Conservation (phyloP, 2,797 vertebrate species). For the Xiphorhynchus erythropygius region DNA sequence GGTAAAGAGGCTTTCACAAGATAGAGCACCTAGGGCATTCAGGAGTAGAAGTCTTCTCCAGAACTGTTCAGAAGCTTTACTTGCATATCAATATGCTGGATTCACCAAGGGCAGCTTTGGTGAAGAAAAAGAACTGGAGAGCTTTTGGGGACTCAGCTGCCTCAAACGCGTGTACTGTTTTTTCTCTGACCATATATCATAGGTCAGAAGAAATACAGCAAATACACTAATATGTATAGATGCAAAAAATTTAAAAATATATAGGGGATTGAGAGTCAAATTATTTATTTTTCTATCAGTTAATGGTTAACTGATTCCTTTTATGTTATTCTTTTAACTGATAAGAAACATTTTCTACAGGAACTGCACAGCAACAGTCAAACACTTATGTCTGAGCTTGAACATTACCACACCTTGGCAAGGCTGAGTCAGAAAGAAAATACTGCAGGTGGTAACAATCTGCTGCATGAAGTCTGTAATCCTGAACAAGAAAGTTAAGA, state of each 20-base stretch:
- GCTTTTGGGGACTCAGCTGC: background rate
- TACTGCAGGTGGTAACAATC: background rate
- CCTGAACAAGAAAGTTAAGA: background rate
- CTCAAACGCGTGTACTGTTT: background rate
- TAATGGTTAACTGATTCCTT: background rate
- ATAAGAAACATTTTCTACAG: background rate
- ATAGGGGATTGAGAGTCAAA: background rate
- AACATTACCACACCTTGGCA: background rate
- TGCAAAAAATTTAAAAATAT: background rate
- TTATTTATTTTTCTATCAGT: background rate
- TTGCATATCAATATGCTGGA: background rate
- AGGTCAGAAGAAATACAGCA: background rate
- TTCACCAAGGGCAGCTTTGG: background rate
- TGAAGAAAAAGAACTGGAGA: background rate
- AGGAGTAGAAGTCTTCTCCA: background rate
- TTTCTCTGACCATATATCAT: background rate
- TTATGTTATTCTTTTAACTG: background rate
- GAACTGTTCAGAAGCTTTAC: background rate
- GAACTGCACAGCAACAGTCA: background rate
- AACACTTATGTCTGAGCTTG: background rate
- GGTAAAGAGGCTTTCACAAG: background rate
- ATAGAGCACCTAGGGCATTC: background rate
- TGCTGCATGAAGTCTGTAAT: background rate
- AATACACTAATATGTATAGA: background rate
- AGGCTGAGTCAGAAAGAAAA: constrained; percentile 38